Evolutionary conservation across 2,797 vertebrate genomes (phyloP), one percentile per base, ranked within the genome.

Genomic region (Pteronotus mesoamericanus): DNA sequence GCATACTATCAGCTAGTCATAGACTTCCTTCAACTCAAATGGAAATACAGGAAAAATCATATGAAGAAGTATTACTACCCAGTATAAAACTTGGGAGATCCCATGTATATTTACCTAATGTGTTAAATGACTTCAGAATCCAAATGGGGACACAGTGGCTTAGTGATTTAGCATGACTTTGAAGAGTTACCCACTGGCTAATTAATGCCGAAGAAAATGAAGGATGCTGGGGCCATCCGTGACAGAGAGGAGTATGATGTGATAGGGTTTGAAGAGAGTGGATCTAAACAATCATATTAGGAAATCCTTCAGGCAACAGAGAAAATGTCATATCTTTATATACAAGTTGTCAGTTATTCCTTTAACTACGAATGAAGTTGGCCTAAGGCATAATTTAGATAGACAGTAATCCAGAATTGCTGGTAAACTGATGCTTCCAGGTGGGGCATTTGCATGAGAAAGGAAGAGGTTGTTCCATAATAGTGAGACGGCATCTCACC

Each of bases 1-100:
- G 91, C 80, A 95, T 93, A 97, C 97, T 85, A 97, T 94, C 96
- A 93, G 90, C 68, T 89, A 78, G 69, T 86, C 15, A 46, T 69
- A 84, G 82, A 94, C 91, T 94, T 87, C 44, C 84, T 61, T 94
- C 75, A 90, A 21, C 42, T 87, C 69, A 94, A 97, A 97, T 74
- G 91, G 42, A 71, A 92, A 84, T 57, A 42, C 0, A 48, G 8
- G 24, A 57, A 74, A 37, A 77, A 46, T 68, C 32, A 78, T 57
- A 69, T 42, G 11, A 79, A 86, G 77, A 94, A 87, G 72, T n/a
- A 12, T 42, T 5, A 64, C 12, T 89, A 24, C 18, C 39, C 26
- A 18, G 16, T 32, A 66, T 11, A 92, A 77, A 74, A 59, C 22
- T 32, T 92, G n/a, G 86, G 42, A 90, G 26, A 78, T 48, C 55